Evolutionary conservation across 2,888 invertebrate species (phyloP).

Genomic region (Tenthredo mesomela): DNA sequence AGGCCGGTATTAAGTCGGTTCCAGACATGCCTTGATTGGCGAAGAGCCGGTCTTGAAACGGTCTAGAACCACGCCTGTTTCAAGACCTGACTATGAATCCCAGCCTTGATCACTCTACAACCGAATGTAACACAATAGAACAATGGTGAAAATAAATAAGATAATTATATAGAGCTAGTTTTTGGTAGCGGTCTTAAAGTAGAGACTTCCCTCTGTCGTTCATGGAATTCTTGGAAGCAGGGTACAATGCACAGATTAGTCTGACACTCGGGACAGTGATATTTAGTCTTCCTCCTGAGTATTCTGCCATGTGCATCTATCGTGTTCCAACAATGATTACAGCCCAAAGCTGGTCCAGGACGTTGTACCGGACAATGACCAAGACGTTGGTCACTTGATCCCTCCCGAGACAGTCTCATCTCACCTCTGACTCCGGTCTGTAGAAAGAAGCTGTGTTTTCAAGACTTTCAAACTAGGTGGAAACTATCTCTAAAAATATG

Average conservation of each 20-base stretch:
- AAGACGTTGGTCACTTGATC: conserved; percentile 79
- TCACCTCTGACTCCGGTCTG: conserved; percentile 51
- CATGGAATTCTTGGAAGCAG: conserved; percentile 92
- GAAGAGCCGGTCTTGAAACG: no score
- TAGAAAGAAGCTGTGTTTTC: conserved; percentile 25
- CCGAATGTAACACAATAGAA: background rate
- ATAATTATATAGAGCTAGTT: conserved; percentile 70
- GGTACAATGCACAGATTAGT: conserved; percentile 94
- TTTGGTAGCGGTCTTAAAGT: conserved; percentile 69
- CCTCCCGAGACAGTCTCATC: conserved; percentile 59
- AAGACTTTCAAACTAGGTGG: conserved; percentile 17
- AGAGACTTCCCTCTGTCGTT: conserved; percentile 78
- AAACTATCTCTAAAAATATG: background rate
- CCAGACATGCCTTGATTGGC: no score
- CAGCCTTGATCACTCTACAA: background rate
- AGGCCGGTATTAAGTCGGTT: no score
- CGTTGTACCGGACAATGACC: conserved; percentile 92
- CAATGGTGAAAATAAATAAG: conserved; percentile 33
- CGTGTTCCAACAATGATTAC: conserved; percentile 95
- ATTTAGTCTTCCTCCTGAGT: conserved; percentile 91
- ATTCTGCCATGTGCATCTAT: conserved; percentile 91
- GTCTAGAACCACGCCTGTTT: no score
- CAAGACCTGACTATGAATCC: no score
- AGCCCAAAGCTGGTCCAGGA: conserved; percentile 91
- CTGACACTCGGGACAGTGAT: conserved; percentile 94